A percentile compares a stretch with the other conserved stretches of the same genome.
These are phyloP conservation scores for Remorina albescens DNA, from an alignment of 2,797 vertebrate species.

Conservation along the genomic window DNA sequence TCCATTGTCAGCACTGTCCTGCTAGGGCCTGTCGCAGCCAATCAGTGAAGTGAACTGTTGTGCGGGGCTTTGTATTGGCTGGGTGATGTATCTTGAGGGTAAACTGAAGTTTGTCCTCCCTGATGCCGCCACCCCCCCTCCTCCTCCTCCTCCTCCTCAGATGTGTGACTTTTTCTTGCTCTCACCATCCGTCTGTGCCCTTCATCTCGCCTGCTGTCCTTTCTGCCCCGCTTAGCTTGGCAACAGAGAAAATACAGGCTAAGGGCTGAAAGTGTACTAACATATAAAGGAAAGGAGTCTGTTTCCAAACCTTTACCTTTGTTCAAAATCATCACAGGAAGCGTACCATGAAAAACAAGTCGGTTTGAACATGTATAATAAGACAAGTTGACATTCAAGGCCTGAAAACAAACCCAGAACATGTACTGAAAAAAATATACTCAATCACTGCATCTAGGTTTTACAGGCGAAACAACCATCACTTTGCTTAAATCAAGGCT, in stretches of 20 bases:
- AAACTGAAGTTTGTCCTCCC: slow-evolving; percentile 56
- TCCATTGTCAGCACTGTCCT: slow-evolving; percentile 14
- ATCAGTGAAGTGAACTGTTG: slow-evolving; percentile 54
- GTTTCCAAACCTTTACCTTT: neutral
- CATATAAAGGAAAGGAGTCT: neutral
- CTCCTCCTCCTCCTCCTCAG: neutral
- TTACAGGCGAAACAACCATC: neutral
- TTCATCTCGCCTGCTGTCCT: slow-evolving; percentile 29
- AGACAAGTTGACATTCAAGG: neutral
- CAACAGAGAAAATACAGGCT: slow-evolving; percentile 46
- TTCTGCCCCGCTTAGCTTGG: slow-evolving; percentile 50
- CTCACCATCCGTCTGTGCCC: slow-evolving; percentile 47
- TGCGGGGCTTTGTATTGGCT: slow-evolving; percentile 32
- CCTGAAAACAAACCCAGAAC: neutral
- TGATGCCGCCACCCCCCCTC: slow-evolving; percentile 29
- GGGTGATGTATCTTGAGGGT: slow-evolving; percentile 52
- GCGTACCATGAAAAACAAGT: neutral
- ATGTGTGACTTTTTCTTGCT: slow-evolving; percentile 60
- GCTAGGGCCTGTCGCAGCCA: slow-evolving; percentile 50
- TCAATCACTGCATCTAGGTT: neutral
- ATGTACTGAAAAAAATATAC: slow-evolving; percentile 3
- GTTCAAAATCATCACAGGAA: neutral
- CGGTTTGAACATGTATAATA: neutral
- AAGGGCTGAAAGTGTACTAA: slow-evolving; percentile 18
- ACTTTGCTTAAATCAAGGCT: slow-evolving; percentile 8